Evolutionary conservation across 2,797 vertebrate genomes (phyloP), one percentile per base, ranked within the genome.

Genomic region (Fratercula arctica): DNA sequence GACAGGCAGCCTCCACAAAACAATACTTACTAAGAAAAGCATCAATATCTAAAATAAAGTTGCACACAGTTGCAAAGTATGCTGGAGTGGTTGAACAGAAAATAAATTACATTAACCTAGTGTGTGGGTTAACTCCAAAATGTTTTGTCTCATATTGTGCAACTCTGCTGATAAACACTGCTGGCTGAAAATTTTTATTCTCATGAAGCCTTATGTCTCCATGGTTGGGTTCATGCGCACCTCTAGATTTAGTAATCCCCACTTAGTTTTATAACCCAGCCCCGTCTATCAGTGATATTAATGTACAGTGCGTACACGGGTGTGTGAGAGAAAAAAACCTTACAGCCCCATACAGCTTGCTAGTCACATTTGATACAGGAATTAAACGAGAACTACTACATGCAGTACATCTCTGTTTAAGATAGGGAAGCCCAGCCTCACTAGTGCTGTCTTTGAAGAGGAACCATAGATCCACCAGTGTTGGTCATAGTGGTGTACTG

Each of bases 221-320:
- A 15, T 28, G 16, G 28, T 5, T 78, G 46, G 31, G 35, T 67
- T 78, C 60, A 41, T 18, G 59, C 6, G 35, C 31, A 46, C 33
- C 25, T 51, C 66, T 45, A 18, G 63, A 50, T 67, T 81, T 35
- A 67, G 43, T 21, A 45, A 54, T 56, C 11, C 13, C 31, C 41
- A 15, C 45, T 33, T 31, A 53, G 46, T n/a, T 87, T 89, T 63
- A 43, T 43, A 43, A 72, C 8, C 43, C 87, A 91, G 51, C 20
- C 31, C 24, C 20, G n/a, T 13, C 43, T 37, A 1, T 53, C 51
- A 70, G 26, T 31, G 64, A 66, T 53, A 24, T 5, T 50, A 46
- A 76, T 4, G 60, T 35, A 6, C 16, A 18, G 13, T 5, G 28
- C 1, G 1, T 29, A 39, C 14, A 11, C 3, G 6, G 33, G 1